Base-by-base conservation (phyloP, 2,888 invertebrate species). In the Luffia ferchaultella region DNA sequence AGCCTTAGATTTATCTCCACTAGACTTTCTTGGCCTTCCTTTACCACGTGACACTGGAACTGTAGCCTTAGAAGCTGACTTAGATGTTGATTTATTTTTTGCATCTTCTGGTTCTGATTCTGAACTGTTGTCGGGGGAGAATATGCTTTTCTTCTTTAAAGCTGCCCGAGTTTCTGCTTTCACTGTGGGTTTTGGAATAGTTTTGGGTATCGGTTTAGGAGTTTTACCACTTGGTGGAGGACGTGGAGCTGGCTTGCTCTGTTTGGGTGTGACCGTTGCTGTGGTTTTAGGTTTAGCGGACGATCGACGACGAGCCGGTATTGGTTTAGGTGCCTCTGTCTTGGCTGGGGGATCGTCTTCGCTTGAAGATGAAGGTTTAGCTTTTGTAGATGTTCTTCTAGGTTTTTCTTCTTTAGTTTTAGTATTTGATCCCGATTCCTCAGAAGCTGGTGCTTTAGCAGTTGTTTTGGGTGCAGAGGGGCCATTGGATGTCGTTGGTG, bases 141-240 rank as follows among this genome's bases (percentile, higher is more conserved):
- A 93, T 62, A 93, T 93, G 62, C 93, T 92, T 65, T 91, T 92
- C 67, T 90, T 91, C 63, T 90, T 91, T 44, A 70, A 45, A 58
- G 30, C 43, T 42, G 43, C 20, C 44, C 53, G 48, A 50, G 66
- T 58, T 51, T 70, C 64, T 17, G 49, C n/a, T 16, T 16, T 49
- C 2, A n/a, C 42, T 20, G 60, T 50, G 17, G 74, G 57, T 63
- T 85, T 85, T 17, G 68, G 62, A 40, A 70, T 59, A 0, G 79
- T 67, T 68, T 85, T 87, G 1, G 72, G 58, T 17, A 68, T 61
- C 1, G 73, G 70, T 53, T 73, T 80, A 0, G 77, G 76, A 43
- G 82, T 82, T 60, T 83, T 83, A 0, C 68, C 84, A 1, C 83
- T 85, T 1, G 71, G 60, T 1, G 73, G 58, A 1, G 66, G 52